These are phyloP conservation scores for Leptarthrus brevirostris DNA, from an alignment of 2,888 invertebrate species.

Conservation along the genomic window DNA sequence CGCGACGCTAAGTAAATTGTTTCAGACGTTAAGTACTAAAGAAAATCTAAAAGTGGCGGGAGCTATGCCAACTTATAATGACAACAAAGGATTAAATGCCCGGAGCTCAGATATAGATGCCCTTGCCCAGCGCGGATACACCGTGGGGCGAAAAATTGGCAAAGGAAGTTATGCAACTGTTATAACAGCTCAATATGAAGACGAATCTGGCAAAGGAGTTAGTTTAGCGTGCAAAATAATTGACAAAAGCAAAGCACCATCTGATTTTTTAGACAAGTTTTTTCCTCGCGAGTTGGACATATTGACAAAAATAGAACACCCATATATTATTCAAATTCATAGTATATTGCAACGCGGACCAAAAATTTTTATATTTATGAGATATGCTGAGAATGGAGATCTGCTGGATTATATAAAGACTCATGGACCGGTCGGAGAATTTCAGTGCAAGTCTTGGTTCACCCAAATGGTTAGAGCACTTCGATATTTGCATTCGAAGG, in stretches of 20 bases:
- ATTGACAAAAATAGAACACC: constrained; percentile 87
- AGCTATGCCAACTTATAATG: constrained; percentile 46
- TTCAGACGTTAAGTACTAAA: background rate
- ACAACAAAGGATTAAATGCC: constrained; percentile 69
- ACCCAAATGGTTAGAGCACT: constrained; percentile 86
- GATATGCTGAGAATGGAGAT: constrained; percentile 91
- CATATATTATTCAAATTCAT: constrained; percentile 90
- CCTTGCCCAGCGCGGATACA: constrained; percentile 84
- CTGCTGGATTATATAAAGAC: constrained; percentile 85
- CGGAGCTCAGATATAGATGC: constrained; percentile 87
- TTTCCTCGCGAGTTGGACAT: constrained; percentile 94
- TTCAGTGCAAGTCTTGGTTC: constrained; percentile 86
- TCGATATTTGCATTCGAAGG: constrained; percentile 84
- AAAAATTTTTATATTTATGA: constrained; percentile 90
- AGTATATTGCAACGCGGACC: constrained; percentile 86
- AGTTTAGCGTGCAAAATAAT: constrained; percentile 91
- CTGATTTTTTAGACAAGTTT: constrained; percentile 91
- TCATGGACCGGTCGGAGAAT: constrained; percentile 81
- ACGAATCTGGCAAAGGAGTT: constrained; percentile 72
- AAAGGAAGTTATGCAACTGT: constrained; percentile 93
- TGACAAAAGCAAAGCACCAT: constrained; percentile 87
- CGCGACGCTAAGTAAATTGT: constrained; percentile 24
- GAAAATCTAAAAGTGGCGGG: background rate
- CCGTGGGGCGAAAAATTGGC: constrained; percentile 86
- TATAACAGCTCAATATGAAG: constrained; percentile 84